phyloP scores from a whole-genome alignment of 2,113 vertebrate genomes.

The Scortum barcoo region DNA sequence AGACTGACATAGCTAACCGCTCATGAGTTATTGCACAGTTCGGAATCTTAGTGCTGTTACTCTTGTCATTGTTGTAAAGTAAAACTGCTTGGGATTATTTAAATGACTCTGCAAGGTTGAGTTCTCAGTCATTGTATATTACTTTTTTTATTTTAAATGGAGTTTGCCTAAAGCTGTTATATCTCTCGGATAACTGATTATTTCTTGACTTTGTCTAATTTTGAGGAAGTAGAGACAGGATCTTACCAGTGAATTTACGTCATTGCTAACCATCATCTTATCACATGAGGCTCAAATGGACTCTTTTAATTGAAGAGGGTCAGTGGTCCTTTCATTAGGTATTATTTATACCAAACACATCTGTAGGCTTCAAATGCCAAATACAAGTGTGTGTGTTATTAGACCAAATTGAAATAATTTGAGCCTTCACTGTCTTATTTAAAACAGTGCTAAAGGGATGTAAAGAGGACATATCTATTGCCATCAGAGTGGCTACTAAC shows the following conservation, averaged over 20 bases:
- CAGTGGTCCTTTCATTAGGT: constrained; percentile 35
- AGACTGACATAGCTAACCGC: constrained; percentile 85
- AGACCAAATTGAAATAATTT: constrained; percentile 38
- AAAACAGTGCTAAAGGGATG: constrained; percentile 40
- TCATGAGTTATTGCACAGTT: constrained; percentile 88
- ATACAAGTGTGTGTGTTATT: constrained; percentile 52
- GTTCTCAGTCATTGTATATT: constrained; percentile 58
- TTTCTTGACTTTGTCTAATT: constrained; percentile 53
- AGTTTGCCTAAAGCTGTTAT: constrained; percentile 41
- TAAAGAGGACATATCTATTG: constrained; percentile 12
- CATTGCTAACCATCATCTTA: constrained; percentile 33
- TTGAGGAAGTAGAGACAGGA: constrained; percentile 61
- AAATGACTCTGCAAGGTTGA: constrained; percentile 65
- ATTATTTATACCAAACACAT: constrained; percentile 37
- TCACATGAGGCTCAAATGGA: constrained; percentile 26
- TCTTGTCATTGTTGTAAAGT: constrained; percentile 82
- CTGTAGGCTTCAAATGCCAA: constrained; percentile 62
- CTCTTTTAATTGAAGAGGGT: constrained; percentile 31
- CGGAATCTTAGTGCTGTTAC: constrained; percentile 85
- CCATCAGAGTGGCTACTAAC: constrained; percentile 55
- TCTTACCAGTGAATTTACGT: constrained; percentile 46
- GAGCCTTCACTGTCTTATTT: constrained; percentile 10
- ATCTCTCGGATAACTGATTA: constrained; percentile 29
- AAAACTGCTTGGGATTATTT: constrained; percentile 74
- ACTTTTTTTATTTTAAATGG: constrained; percentile 58